Evolutionary conservation across 2,797 vertebrate genomes (phyloP), one percentile per base, ranked within the genome.

Genomic region (Microctenopoma steveboyesi): DNA sequence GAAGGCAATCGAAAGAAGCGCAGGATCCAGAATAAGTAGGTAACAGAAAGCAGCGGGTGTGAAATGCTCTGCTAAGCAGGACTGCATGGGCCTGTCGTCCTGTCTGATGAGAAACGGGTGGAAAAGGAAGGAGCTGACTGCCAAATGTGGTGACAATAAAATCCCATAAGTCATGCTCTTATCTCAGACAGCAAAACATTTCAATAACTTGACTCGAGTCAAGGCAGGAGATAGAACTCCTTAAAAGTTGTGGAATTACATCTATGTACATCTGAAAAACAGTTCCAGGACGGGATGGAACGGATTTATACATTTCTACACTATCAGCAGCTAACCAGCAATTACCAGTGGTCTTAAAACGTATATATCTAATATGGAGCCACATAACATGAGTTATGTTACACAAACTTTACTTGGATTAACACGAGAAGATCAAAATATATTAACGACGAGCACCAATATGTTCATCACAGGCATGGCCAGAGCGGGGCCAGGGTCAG

Each of bases 121-220:
- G 70, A 70, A 79, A 74, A 59, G 70, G 45, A 73, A 84, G 64
- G 80, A 81, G 90, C 86, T 81, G 84, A 89, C 90, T 86, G 79
- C 68, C 76, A 85, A 82, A 69, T 60, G 81, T 52, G 58, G 78
- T 61, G 69, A 78, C 50, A 54, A 64, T 43, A 62, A 65, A 64
- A 25, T 56, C 48, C 70, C 16, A 53, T 7, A n/a, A 40, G 35
- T 59, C 15, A 51, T 50, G 61, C 25, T n/a, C 7, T 77, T 53
- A 56, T 53, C 54, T 50, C 13, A 27, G 5, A 16, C 37, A 40
- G 45, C 11, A 11, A 39, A 39, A 39, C 35, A 22, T 65, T 78
- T 81, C 54, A 71, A 16, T 43, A 50, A 22, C 47, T 55, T 22
- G 62, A 43, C 59, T 80, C 76, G 1, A 25, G 53, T n/a, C 30